These are phyloP conservation scores for Morpho deidamia DNA, from an alignment of 2,888 invertebrate genomes.

Conservation along the genomic window DNA sequence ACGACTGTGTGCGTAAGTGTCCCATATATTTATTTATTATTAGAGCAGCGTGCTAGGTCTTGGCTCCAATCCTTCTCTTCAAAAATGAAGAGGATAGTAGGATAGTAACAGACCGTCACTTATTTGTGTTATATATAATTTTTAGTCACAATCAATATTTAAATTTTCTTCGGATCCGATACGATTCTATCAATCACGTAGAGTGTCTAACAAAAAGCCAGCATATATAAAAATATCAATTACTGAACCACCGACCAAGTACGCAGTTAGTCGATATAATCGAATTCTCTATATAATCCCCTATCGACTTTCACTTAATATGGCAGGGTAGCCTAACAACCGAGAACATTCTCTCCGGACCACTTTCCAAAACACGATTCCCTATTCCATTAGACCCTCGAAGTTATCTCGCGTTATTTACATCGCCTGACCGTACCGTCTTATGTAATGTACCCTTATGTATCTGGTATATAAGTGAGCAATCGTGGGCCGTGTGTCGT, in stretches of 20 bases:
- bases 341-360: conserved; percentile 64
- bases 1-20: too few species aligned
- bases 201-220: too few species aligned
- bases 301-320: conserved; percentile 72
- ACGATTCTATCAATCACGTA: too few species aligned
- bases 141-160: too few species aligned
- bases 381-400: conserved; percentile 76
- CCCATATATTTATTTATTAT: too few species aligned
- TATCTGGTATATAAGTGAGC: conserved; percentile 62
- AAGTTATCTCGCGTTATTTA: conserved; percentile 77
- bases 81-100: too few species aligned
- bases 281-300: conserved; percentile 62
- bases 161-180: too few species aligned
- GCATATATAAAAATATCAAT: conserved; percentile 4
- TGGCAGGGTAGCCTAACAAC: conserved; percentile 53
- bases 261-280: conserved; percentile 41
- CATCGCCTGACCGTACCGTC: conserved; percentile 76
- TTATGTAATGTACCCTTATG: conserved; percentile 71
- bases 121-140: too few species aligned
- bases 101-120: too few species aligned
- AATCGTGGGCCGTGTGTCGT: conserved; percentile 47
- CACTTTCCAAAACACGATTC: conserved; percentile 74
- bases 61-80: too few species aligned
- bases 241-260: conserved; percentile 7
- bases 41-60: not conserved